Evolutionary conservation across 2,888 invertebrate genomes (phyloP).

Genomic region (Dolichopus griseipennis): DNA sequence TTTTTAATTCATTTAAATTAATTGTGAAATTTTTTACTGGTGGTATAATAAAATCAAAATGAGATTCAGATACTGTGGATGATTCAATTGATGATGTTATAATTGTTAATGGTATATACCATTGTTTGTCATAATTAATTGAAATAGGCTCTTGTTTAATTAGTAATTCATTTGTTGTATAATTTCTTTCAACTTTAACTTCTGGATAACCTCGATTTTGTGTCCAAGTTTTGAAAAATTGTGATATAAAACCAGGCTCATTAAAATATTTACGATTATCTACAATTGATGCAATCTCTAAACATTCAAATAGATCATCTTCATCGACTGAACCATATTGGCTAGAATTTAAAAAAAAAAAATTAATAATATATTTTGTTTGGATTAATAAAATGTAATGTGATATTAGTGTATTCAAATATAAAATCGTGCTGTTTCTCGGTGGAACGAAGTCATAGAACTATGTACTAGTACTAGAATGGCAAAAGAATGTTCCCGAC

Average conservation of each 20-base stretch:
- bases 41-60: conserved; percentile 35
- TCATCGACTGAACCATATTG: conserved; percentile 37
- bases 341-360: conserved; percentile 26
- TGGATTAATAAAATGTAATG: too few species aligned
- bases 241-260: conserved; percentile 34
- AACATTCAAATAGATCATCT: conserved; percentile 31
- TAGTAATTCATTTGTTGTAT: conserved; percentile 44
- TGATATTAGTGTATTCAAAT: too few species aligned
- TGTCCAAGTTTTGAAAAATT: conserved; percentile 54
- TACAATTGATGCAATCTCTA: conserved; percentile 31
- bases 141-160: conserved; percentile 46
- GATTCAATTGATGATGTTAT: conserved; percentile 28
- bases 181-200: conserved; percentile 46
- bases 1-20: conserved; percentile 27
- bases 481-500: too few species aligned
- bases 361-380: too few species aligned
- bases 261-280: conserved; percentile 20
- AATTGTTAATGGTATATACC: conserved; percentile 40
- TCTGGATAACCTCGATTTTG: conserved; percentile 53
- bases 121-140: conserved; percentile 26
- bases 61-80: conserved; percentile 18
- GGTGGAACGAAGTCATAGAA: too few species aligned
- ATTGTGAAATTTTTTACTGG: conserved; percentile 30
- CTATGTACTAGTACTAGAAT: too few species aligned
- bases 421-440: too few species aligned